Base-by-base conservation (phyloP, 2,113 vertebrate genomes). In the Paramisgurnus dabryanus region DNA sequence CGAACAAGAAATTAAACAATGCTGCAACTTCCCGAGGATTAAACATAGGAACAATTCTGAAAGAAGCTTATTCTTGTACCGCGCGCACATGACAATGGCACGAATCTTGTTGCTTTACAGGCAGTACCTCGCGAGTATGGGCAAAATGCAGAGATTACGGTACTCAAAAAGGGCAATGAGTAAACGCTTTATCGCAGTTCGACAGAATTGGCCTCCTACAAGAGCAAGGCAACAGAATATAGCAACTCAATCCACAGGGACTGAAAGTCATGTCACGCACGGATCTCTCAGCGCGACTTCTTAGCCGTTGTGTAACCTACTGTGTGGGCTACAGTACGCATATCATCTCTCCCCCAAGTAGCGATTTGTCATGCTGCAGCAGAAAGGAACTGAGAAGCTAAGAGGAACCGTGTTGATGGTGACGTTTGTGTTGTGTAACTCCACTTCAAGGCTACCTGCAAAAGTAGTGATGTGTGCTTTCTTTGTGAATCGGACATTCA, bases 301-400 rank as follows among this genome's bases (percentile, higher is more conserved):
- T 79, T 66, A 79, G 66, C 61, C 45, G 78, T 80, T 83, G 82
- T 79, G 71, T 80, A 83, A 83, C 67, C 71, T 55, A 61, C 66
- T 80, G 78, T 69, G 78, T 80, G 66, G 72, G 78, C 72, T 65
- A 63, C 27, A 34, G 27, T 34, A 34, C 3, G 13, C 78, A 18
- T 64, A 66, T 72, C 78, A 77, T 47, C 82, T 66, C 49, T 66
- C 53, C 68, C 79, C 40, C 34, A 70, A 83, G 65, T 58, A 53
- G 70, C 39, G 70, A 83, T 83, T 83, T 5, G 82, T 83, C 77
- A 80, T 72, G 70, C 70, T 71, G 39, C 49, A 45, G 69, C 68
- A 17, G 64, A 76, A 69, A 81, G 72, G 61, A 67, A 61, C 17
- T 66, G 39, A 65, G 77, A 27, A 75, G 77, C 69, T 34, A 18